phyloP scores from a whole-genome alignment of 1,140 invertebrate species.

The Pseudoatta argentina region DNA sequence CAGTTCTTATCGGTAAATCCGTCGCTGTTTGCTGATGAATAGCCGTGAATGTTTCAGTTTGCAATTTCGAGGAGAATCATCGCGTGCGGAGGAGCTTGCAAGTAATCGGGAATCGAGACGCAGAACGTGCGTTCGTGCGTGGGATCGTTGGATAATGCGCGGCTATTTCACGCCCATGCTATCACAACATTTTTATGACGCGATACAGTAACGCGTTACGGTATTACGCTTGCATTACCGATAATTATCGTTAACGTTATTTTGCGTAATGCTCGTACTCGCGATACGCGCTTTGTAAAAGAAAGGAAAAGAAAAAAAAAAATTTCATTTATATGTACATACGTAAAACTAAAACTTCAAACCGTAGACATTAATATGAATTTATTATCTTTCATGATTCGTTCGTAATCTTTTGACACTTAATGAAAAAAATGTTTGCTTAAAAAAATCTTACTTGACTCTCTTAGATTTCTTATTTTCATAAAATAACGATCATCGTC shows the following conservation, averaged over 20 bases:
- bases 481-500: background rate
- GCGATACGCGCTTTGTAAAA: conserved; percentile 3
- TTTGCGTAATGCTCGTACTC: conserved; percentile 37
- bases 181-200: conserved; percentile 59
- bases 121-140: conserved; percentile 62
- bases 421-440: conserved; percentile 2
- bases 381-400: background rate
- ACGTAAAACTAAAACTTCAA: conserved; percentile 21
- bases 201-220: conserved; percentile 61
- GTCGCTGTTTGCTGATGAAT: conserved; percentile 35
- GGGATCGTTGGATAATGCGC: conserved; percentile 58
- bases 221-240: conserved; percentile 64
- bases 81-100: conserved; percentile 55
- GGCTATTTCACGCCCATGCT: conserved; percentile 60
- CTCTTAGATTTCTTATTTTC: too few species aligned
- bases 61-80: conserved; percentile 52
- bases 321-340: background rate
- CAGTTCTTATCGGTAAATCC: conserved; percentile 47
- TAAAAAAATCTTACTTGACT: background rate
- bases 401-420: background rate
- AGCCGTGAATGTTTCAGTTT: conserved; percentile 42
- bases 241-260: conserved; percentile 63
- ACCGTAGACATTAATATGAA: background rate
- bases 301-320: background rate
- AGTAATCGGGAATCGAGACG: conserved; percentile 56